These are phyloP conservation scores for Nemoura dubitans DNA, from an alignment of 2,888 invertebrate species.

Conservation along the genomic window DNA sequence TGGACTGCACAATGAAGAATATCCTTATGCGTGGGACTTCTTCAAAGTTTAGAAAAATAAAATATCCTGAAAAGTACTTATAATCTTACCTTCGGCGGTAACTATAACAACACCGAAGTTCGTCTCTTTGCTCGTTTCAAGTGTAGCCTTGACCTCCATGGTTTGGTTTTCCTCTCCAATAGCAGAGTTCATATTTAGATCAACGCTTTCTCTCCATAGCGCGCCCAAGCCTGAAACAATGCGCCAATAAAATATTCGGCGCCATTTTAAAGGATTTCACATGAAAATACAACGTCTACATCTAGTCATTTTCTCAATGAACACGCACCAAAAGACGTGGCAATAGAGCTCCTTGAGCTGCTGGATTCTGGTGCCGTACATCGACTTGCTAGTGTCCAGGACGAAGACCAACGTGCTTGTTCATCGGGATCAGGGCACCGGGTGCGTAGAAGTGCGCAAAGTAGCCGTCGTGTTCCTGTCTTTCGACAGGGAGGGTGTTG, in stretches of 20 bases:
- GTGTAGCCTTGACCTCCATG: constrained; percentile 65
- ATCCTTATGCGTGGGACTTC: too few species aligned
- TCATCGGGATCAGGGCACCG: constrained; percentile 65
- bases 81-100: constrained; percentile 66
- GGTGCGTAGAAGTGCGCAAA: constrained; percentile 82
- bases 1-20: too few species aligned
- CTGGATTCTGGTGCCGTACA: constrained; percentile 72
- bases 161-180: constrained; percentile 54
- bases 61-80: too few species aligned
- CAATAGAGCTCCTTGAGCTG: constrained; percentile 73
- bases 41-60: too few species aligned
- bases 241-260: too few species aligned
- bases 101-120: constrained; percentile 65
- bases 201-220: not conserved
- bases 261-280: too few species aligned
- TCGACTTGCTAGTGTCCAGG: constrained; percentile 80
- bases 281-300: too few species aligned
- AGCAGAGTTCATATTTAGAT: not conserved
- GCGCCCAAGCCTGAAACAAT: not conserved
- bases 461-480: constrained; percentile 73
- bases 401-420: constrained; percentile 77
- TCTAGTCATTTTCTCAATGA: too few species aligned
- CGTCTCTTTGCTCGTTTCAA: constrained; percentile 66
- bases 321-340: too few species aligned
- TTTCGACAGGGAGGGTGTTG: too few species aligned